These are phyloP conservation scores for Sebastiscus albofasciatus DNA, from an alignment of 2,797 vertebrate species.

Conservation along the genomic window DNA sequence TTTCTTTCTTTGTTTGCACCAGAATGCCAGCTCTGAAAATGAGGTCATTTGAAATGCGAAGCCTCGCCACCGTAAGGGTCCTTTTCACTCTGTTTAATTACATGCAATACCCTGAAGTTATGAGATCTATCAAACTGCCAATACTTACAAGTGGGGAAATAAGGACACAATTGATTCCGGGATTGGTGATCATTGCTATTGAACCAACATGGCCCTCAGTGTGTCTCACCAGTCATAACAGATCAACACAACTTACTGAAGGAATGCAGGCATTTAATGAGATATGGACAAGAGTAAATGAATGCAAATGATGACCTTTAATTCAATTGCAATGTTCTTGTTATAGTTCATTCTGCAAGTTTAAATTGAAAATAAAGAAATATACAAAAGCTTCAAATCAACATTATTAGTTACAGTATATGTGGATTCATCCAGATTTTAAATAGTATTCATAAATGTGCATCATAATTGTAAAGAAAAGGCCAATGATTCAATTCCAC, in stretches of 20 bases:
- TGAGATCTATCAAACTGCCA: constrained; percentile 75
- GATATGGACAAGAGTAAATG: constrained; percentile 32
- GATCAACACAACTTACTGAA: constrained; percentile 34
- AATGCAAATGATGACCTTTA: not conserved
- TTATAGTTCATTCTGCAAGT: not conserved
- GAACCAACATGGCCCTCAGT: constrained; percentile 52
- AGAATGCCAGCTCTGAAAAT: constrained; percentile 15
- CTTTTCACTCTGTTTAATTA: constrained; percentile 65
- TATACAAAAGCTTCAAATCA: not conserved
- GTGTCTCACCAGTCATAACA: constrained; percentile 34
- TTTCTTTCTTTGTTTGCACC: constrained; percentile 14
- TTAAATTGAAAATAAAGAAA: not conserved
- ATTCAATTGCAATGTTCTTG: not conserved
- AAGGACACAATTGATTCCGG: constrained; percentile 73
- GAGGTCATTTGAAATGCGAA: constrained; percentile 58
- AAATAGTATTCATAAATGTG: not conserved
- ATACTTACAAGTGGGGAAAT: constrained; percentile 75
- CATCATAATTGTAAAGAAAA: not conserved
- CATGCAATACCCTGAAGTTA: constrained; percentile 63
- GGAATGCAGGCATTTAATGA: constrained; percentile 44
- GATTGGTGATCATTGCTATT: constrained; percentile 76
- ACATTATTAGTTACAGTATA: not conserved
- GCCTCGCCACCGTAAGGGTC: constrained; percentile 3
- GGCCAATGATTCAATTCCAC: not conserved
- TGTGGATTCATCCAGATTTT: not conserved